A percentile compares a stretch with the other conserved stretches of the same genome.
Evolutionary conservation across 35 echinoderm and acorn worm genomes (phyloP).

Genomic region (Apostichopus japonicus): DNA sequence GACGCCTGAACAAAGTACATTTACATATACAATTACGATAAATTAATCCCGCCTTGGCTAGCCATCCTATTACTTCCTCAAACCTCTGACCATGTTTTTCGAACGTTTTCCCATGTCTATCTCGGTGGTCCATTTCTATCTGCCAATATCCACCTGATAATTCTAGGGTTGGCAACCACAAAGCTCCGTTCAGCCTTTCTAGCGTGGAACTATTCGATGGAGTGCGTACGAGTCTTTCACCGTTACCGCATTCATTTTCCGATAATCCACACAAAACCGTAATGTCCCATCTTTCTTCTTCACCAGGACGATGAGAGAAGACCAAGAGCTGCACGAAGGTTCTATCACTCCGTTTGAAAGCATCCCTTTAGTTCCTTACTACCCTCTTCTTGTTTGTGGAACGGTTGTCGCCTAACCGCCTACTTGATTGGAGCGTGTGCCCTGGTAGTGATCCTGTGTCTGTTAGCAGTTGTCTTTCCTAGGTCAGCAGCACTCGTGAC

Average conservation of each 20-base stretch:
- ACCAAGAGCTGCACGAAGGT: not conserved
- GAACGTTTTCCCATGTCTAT: not conserved
- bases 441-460: not conserved
- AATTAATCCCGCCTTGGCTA: not conserved
- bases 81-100: not conserved
- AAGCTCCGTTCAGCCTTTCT: no score
- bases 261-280: not conserved
- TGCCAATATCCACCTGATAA: not conserved
- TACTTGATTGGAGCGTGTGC: not conserved
- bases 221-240: no score
- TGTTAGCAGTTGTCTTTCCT: not conserved
- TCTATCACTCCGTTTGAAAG: not conserved
- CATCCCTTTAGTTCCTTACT: not conserved
- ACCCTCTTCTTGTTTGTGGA: not conserved
- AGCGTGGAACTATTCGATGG: no score
- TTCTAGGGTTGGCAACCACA: not conserved
- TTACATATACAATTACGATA: not conserved
- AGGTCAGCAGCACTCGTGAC: not conserved
- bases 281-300: not conserved
- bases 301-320: not conserved
- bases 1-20: not conserved
- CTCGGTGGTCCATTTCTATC: not conserved
- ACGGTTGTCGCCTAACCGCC: not conserved
- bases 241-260: not conserved
- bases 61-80: not conserved